These are phyloP conservation scores for Drosophila kikkawai DNA, from an alignment of 1,140 invertebrate genomes.

Conservation along the genomic window DNA sequence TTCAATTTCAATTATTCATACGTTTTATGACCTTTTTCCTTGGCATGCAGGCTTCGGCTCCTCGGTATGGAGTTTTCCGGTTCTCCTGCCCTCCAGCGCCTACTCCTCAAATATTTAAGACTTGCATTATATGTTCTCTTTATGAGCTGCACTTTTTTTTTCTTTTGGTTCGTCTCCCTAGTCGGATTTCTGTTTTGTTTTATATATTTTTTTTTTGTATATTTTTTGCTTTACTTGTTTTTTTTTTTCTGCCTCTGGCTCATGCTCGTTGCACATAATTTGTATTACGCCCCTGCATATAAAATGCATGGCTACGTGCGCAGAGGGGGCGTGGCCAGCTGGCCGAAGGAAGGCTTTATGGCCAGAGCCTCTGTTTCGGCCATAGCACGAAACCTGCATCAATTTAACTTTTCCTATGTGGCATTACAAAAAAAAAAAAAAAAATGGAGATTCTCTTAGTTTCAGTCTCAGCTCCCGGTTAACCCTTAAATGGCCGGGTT, in stretches of 20 bases:
- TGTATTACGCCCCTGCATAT: constrained; percentile 66
- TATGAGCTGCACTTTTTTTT: constrained; percentile 33
- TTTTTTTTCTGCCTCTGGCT: background rate
- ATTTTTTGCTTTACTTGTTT: constrained; percentile 6
- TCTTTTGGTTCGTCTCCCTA: constrained; percentile 3
- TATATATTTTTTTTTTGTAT: constrained; percentile 16
- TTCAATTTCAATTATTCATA: constrained; percentile 83
- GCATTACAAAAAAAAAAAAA: constrained; percentile 18
- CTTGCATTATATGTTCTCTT: constrained; percentile 67
- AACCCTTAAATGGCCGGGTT: constrained; percentile 35
- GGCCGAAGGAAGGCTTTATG: constrained; percentile 58
- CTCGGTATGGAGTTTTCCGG: constrained; percentile 14
- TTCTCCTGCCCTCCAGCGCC: constrained; percentile 39
- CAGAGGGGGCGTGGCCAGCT: constrained; percentile 59
- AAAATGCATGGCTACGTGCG: constrained; percentile 75
- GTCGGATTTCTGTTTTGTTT: constrained; percentile 25
- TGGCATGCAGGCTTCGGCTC: constrained; percentile 49
- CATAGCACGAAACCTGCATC: constrained; percentile 62
- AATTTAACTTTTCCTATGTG: constrained; percentile 63
- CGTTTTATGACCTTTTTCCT: constrained; percentile 82
- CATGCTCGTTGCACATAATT: constrained; percentile 71
- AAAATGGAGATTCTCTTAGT: constrained; percentile 21
- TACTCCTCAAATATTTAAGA: constrained; percentile 80
- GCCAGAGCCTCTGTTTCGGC: constrained; percentile 44
- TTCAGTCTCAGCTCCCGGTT: constrained; percentile 20